Evolutionary conservation across 1,140 invertebrate species (phyloP), one percentile per base, ranked within the genome.

Genomic region (Pseudobourletiella spinata): DNA sequence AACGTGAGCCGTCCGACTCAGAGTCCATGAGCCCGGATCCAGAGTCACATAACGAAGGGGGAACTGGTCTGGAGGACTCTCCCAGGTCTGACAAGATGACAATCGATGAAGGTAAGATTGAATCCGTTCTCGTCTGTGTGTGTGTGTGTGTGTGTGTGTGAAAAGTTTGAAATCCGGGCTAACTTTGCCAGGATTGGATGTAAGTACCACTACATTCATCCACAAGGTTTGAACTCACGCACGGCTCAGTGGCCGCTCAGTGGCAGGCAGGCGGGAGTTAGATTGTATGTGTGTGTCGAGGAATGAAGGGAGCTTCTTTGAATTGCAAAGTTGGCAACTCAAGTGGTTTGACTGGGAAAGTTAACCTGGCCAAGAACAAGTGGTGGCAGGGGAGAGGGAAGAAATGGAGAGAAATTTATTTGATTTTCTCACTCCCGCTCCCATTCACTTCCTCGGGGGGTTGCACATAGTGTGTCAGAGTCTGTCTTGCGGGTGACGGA

Each of bases 331-430:
- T 39, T 24, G 44, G 29, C 30, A 20, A 46, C 26, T 55, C 59
- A 25, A 43, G 39, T 22, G 35, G 29, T 52, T 54, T 24, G 58
- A 51, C 8, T 3, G 44, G 57, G 6, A 59, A 63, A 62, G 64
- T 63, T 63, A 63, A 62, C 64, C 60, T 63, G 64, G 43, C 43
- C 29, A 56, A 42, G 59, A 63, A 68, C n/a, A n/a, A n/a, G n/a
- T n/a, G n/a, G 66, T 68, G 66, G 61, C 62, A 65, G 43, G 43
- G 24, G 18, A n/a, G 8, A 39, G 62, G 62, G 60, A 59, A 68
- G 62, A 68, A 68, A 68, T 68, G 50, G 66, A 63, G 60, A 54
- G 66, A 68, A 68, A 64, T 68, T 68, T 68, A 68, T 68, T 68
- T 68, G 66, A 68, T 68, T 67, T 67, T 61, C 66, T 61, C 51